A percentile compares a stretch with the other conserved stretches of the same genome.
Conservation (phyloP, 2,888 invertebrate species). For the Oxystoma pomonae region DNA sequence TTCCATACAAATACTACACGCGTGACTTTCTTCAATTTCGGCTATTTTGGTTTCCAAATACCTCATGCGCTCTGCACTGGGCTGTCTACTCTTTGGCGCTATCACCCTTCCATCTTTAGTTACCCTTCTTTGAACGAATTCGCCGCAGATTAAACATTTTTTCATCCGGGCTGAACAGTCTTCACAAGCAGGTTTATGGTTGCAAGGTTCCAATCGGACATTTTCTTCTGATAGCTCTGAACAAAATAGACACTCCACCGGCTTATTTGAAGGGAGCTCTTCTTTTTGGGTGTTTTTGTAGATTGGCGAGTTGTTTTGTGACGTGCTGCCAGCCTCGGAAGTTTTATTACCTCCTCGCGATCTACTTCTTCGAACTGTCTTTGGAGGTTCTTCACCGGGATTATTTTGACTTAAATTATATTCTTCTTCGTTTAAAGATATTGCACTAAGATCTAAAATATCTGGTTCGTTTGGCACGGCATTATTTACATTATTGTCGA, state of each 20-base stretch:
- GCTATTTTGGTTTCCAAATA: constrained; percentile 75
- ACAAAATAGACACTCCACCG: constrained; percentile 66
- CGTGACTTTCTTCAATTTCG: constrained; percentile 81
- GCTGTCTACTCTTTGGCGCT: constrained; percentile 52
- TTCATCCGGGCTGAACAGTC: constrained; percentile 75
- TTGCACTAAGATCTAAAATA: constrained; percentile 36
- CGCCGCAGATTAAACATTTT: constrained; percentile 67
- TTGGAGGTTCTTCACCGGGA: constrained; percentile 38
- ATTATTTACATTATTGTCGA: constrained; percentile 40
- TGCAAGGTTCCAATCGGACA: constrained; percentile 68
- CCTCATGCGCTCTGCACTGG: constrained; percentile 62
- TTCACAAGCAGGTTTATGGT: constrained; percentile 68
- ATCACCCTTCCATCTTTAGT: constrained; percentile 53
- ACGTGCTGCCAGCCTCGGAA: constrained; percentile 36
- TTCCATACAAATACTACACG: constrained; percentile 88
- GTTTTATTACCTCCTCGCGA: constrained; percentile 37
- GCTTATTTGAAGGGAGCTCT: constrained; percentile 41
- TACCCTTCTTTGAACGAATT: constrained; percentile 54
- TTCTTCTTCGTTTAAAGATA: constrained; percentile 39
- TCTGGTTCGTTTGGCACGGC: constrained; percentile 23
- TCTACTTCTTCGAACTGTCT: constrained; percentile 37
- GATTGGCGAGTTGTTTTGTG: constrained; percentile 43
- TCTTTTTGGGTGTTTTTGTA: constrained; percentile 39
- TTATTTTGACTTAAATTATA: constrained; percentile 43
- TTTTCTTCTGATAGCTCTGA: constrained; percentile 61